Conservation (phyloP, 2,888 invertebrate species). For the Drosophila subsilvestris region DNA sequence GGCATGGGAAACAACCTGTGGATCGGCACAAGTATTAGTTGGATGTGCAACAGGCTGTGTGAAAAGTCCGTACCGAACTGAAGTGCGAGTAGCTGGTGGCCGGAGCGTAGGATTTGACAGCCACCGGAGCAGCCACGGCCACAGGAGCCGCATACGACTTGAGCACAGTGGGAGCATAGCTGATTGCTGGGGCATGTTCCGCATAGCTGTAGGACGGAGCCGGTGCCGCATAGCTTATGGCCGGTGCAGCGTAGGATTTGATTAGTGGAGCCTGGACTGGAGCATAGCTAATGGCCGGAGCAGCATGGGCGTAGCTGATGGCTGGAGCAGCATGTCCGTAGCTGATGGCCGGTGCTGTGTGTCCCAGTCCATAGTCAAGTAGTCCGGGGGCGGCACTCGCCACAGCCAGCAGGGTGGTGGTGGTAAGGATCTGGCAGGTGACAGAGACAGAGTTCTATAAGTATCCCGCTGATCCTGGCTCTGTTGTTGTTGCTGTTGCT, state of each 20-base stretch:
- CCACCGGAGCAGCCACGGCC: constrained; percentile 51
- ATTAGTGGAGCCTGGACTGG: too few species aligned
- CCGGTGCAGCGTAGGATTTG: constrained; percentile 58
- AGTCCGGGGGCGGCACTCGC: constrained; percentile 77
- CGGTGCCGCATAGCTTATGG: constrained; percentile 40
- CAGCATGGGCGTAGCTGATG: constrained; percentile 61
- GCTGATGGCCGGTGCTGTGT: constrained; percentile 62
- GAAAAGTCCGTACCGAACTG: constrained; percentile 83
- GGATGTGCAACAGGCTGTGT: neutral
- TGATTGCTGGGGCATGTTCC: constrained; percentile 58
- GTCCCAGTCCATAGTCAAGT: constrained; percentile 61
- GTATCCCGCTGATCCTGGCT: constrained; percentile 1
- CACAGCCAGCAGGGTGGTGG: constrained; percentile 55
- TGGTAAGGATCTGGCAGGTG: constrained; percentile 69
- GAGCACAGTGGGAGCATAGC: constrained; percentile 63
- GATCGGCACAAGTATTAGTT: neutral
- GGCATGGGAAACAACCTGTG: constrained; percentile 76
- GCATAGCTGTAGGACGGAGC: constrained; percentile 54
- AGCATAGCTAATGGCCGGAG: constrained; percentile 75
- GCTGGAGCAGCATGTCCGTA: constrained; percentile 59
- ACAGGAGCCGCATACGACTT: constrained; percentile 71
- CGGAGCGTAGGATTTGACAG: constrained; percentile 49
- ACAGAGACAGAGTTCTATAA: neutral
- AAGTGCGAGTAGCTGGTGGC: constrained; percentile 87
- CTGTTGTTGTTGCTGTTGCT: too few species aligned